Percentiles rank a stretch among this genome's conserved stretches.
Evolutionary conservation across 2,888 invertebrate genomes (phyloP).

Genomic region (Blomia tropicalis): DNA sequence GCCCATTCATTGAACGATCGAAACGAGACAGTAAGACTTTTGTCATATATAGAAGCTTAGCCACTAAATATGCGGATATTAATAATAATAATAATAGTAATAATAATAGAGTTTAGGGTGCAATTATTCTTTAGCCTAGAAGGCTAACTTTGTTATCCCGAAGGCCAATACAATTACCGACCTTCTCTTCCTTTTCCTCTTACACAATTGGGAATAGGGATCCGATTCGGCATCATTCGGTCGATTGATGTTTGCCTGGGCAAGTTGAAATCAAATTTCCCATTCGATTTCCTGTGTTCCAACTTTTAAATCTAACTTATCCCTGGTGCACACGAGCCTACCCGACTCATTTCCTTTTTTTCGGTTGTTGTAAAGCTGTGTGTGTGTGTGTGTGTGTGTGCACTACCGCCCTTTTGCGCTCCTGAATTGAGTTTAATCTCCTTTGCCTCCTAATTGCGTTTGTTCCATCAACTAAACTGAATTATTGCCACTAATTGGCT

Average conservation of each 20-base stretch:
- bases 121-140: background rate
- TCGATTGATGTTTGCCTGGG: background rate
- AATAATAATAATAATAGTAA: slow-evolving; percentile 5
- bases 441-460: slow-evolving; percentile 8
- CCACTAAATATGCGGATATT: slow-evolving; percentile 8
- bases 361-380: no score
- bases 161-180: slow-evolving; percentile 2
- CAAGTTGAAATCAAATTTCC: slow-evolving; percentile 10
- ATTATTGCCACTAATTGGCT: slow-evolving; percentile 1
- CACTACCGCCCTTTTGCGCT: no score
- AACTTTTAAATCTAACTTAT: background rate
- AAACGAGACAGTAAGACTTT: no score
- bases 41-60: slow-evolving; percentile 13
- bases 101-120: background rate
- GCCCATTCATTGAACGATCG: no score
- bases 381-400: no score
- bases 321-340: background rate
- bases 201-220: background rate
- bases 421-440: background rate
- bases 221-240: background rate
- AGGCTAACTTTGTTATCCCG: slow-evolving; percentile 13
- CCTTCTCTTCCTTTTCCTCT: background rate
- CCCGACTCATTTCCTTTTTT: background rate
- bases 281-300: slow-evolving; percentile 6
- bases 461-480: background rate